Evolutionary conservation across 2,797 vertebrate genomes (phyloP), one percentile per base, ranked within the genome.

Genomic region (Sylvilagus floridanus): DNA sequence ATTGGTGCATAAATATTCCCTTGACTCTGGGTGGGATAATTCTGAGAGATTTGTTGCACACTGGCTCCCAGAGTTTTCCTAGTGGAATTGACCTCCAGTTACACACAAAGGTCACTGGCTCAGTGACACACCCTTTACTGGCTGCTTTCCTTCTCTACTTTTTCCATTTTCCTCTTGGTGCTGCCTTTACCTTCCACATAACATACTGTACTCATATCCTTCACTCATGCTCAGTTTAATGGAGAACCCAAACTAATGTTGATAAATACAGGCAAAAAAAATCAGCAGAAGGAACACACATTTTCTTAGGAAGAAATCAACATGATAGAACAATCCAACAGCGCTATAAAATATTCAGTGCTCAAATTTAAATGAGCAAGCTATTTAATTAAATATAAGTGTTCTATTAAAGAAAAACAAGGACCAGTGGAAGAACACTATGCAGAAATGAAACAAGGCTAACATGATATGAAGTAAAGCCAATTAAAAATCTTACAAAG

Each of bases 391-490:
- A 42, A 42, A 47, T 47, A 47, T 47, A 47, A 47, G 8, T 52
- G 4, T 47, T 50, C 42, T 63, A 28, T 57, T 66, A 47, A 87
- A 32, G 42, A 78, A 83, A 83, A 81, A 4, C 62, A 82, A 88
- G 42, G 3, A 10, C 1, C 50, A 68, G 28, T 17, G 26, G n/a
- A 85, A 71, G 2, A 79, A 60, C 69, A 66, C 47, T 10, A 57
- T 7, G 12, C 12, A 93, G 37, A 82, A 91, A 81, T 26, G 32
- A 77, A 82, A 47, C 9, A 52, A 35, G 35, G 60, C 5, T 13
- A 92, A 84, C 47, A 91, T 90, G 14, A 66, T 54, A 21, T 10
- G 73, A 84, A 76, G 75, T 52, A 88, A 71, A 88, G 50, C 11
- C 65, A 82, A 76, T 72, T 62, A 66, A 35, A 50, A 92, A 65